phyloP scores from a whole-genome alignment of 2,888 invertebrate species.

The Coleophora deauratella region DNA sequence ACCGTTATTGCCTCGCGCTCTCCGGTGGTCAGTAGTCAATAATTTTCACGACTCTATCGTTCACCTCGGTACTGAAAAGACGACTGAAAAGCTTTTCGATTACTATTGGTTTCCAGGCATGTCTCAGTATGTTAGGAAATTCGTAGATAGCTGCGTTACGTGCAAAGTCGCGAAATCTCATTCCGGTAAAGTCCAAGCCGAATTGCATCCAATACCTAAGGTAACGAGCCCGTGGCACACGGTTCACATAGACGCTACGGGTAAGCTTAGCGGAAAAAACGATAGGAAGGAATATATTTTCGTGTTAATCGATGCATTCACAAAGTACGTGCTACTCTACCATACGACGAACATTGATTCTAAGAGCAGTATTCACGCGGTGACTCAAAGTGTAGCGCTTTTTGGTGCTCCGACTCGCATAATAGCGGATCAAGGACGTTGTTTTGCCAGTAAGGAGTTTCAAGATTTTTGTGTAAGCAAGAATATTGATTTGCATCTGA shows the following conservation, averaged over 20 bases:
- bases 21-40: no score
- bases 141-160: conserved; percentile 26
- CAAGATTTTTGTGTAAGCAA: conserved; percentile 15
- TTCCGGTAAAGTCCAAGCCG: no score
- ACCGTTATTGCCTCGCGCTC: conserved; percentile 16
- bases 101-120: conserved; percentile 25
- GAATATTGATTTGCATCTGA: conserved; percentile 17
- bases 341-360: conserved; percentile 18
- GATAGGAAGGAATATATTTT: conserved; percentile 24
- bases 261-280: conserved; percentile 24
- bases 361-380: conserved; percentile 9
- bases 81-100: conserved; percentile 17
- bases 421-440: conserved; percentile 17
- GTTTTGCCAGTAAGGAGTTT: conserved; percentile 7
- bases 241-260: conserved; percentile 24
- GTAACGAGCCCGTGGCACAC: conserved; percentile 23
- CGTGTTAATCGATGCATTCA: conserved; percentile 24
- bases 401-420: conserved; percentile 15
- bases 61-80: conserved; percentile 15
- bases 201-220: conserved; percentile 29
- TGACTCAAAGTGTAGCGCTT: conserved; percentile 4
- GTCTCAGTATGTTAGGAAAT: conserved; percentile 22
- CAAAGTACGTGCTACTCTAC: conserved; percentile 18
- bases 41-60: conserved; percentile 13
- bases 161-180: conserved; percentile 24